Evolutionary conservation across 92 coral and sea anemone species (phyloP).

Genomic region (Siderastrea radians): DNA sequence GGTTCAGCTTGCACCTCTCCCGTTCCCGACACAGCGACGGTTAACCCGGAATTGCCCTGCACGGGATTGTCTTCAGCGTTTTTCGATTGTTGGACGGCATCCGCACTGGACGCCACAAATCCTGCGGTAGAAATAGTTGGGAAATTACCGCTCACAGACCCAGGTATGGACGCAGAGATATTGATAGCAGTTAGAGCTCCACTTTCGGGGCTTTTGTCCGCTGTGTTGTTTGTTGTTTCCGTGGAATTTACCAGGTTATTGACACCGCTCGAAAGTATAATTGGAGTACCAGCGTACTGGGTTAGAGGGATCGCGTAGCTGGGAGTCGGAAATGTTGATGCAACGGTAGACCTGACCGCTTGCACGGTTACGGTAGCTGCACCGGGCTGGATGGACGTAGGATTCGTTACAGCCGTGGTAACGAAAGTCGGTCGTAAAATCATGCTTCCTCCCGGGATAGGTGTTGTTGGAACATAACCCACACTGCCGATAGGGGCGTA

Average conservation of each 20-base stretch:
- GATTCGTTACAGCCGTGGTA: conserved; percentile 68
- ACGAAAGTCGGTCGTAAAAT: conserved; percentile 91
- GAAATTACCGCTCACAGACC: conserved; percentile 46
- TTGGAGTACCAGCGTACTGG: conserved; percentile 80
- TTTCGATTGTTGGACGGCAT: conserved; percentile 29
- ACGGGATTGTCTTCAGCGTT: conserved; percentile 24
- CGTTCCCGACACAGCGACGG: conserved; percentile 2
- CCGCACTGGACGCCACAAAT: conserved; percentile 41
- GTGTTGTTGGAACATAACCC: conserved; percentile 82
- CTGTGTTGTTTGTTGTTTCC: conserved; percentile 75
- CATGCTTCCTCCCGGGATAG: conserved; percentile 90
- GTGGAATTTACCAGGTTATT: conserved; percentile 76
- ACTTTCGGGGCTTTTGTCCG: conserved; percentile 78
- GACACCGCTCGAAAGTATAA: conserved; percentile 76
- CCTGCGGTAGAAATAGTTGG: conserved; percentile 38
- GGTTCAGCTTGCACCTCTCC: conserved; percentile 17
- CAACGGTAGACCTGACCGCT: conserved; percentile 82
- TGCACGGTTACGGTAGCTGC: conserved; percentile 81
- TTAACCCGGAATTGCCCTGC: conserved; percentile 29
- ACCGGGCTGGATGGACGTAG: conserved; percentile 60
- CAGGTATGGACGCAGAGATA: conserved; percentile 58
- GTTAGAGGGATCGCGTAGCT: conserved; percentile 93
- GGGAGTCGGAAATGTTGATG: conserved; percentile 85
- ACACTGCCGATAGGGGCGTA: conserved; percentile 82
- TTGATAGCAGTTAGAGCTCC: conserved; percentile 59